These are phyloP conservation scores for Epinotia brunnichana DNA, from an alignment of 2,888 invertebrate species.

Conservation along the genomic window DNA sequence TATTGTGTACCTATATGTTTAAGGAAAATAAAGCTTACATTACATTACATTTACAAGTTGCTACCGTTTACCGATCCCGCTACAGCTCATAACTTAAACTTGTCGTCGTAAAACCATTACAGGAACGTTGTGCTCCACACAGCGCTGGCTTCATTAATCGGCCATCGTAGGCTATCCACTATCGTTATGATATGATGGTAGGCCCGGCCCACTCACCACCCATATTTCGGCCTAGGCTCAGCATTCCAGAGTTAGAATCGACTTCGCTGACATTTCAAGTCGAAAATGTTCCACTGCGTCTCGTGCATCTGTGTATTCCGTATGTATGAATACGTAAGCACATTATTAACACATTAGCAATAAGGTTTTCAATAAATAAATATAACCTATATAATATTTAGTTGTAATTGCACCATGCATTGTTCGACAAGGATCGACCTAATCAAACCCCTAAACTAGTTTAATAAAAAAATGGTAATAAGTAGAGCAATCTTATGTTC, in stretches of 20 bases:
- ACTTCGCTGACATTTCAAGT: not conserved
- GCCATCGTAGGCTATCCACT: constrained; percentile 77
- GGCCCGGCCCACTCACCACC: constrained; percentile 65
- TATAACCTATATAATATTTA: no score
- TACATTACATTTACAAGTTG: not conserved
- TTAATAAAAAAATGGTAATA: no score
- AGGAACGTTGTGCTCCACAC: constrained; percentile 75
- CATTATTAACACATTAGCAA: no score
- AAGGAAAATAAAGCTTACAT: no score
- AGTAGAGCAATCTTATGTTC: not conserved
- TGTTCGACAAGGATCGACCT: no score
- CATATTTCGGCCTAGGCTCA: constrained; percentile 19
- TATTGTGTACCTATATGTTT: no score
- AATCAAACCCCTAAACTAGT: no score
- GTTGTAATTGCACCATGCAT: no score
- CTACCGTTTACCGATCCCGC: constrained; percentile 10
- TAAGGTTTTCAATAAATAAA: no score
- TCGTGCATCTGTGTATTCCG: no score
- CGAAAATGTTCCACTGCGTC: not conserved
- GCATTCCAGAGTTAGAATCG: constrained; percentile 13
- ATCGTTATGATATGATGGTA: constrained; percentile 73
- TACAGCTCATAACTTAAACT: not conserved
- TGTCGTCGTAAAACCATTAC: constrained; percentile 79
- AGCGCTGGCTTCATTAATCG: constrained; percentile 81
- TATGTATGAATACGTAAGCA: no score